These are phyloP conservation scores for Trinorchestia longiramus DNA, from an alignment of 1,140 invertebrate species.

Conservation along the genomic window DNA sequence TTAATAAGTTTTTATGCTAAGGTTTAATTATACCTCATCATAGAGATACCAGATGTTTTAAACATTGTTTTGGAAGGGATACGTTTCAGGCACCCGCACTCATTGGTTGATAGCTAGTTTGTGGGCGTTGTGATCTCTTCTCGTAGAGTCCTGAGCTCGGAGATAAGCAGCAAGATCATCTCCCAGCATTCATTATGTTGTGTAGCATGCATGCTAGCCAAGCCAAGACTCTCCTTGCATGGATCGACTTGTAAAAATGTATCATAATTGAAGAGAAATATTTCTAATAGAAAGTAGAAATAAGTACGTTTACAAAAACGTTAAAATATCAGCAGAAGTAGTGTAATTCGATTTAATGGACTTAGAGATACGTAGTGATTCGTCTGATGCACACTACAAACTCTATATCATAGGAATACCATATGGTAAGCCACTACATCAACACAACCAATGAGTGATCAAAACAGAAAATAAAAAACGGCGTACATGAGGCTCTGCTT, in stretches of 20 bases:
- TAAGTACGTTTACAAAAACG: neutral
- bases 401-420: no score
- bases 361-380: no score
- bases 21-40: neutral
- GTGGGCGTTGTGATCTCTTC: neutral
- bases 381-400: no score
- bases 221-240: neutral
- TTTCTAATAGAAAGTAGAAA: neutral
- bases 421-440: no score
- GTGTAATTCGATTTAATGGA: no score
- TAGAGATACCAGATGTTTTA: neutral
- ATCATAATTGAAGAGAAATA: neutral
- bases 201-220: neutral
- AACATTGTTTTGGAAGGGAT: neutral
- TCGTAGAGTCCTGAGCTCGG: neutral
- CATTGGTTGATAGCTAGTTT: neutral
- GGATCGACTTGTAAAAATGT: neutral
- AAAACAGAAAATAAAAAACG: no score
- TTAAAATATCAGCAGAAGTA: neutral
- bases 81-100: neutral
- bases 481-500: no score
- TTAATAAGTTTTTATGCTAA: neutral
- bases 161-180: neutral
- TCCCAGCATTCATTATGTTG: neutral
- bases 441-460: no score